Conservation (phyloP, 2,797 vertebrate genomes). For the Galago senegalensis region DNA sequence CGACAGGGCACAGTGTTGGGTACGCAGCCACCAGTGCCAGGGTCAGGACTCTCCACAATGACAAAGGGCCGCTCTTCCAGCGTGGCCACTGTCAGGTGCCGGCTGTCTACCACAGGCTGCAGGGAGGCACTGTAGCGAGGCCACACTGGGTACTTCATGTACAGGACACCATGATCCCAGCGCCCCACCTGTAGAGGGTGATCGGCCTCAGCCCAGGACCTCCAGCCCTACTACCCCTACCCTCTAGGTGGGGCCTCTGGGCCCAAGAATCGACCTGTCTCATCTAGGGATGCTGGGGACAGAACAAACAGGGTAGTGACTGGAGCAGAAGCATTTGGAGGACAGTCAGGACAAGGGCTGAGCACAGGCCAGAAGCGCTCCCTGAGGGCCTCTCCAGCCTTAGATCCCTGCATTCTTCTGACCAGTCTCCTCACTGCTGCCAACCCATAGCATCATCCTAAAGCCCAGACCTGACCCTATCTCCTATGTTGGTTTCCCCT, state of each 20-base stretch:
- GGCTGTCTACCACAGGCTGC: constrained; percentile 95
- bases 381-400: neutral
- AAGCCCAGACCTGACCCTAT: neutral
- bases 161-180: constrained; percentile 95
- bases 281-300: neutral
- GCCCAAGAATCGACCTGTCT: neutral
- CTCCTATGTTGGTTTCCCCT: neutral
- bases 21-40: constrained; percentile 95
- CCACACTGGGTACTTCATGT: constrained; percentile 98
- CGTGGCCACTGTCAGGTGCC: constrained; percentile 97
- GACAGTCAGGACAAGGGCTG: neutral
- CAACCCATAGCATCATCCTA: neutral
- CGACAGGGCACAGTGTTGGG: constrained; percentile 98
- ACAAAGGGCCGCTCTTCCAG: constrained; percentile 98
- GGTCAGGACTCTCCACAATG: constrained; percentile 97
- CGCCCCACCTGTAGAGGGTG: constrained; percentile 93
- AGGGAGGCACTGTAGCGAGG: constrained; percentile 95
- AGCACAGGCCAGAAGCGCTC: neutral
- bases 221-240: neutral
- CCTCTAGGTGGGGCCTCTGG: neutral
- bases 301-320: neutral
- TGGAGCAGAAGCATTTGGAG: neutral
- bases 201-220: neutral
- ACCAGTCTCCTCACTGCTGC: neutral
- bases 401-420: neutral